These are phyloP conservation scores for Pangasius mekongensis DNA, from an alignment of 2,797 vertebrate genomes.

Conservation along the genomic window DNA sequence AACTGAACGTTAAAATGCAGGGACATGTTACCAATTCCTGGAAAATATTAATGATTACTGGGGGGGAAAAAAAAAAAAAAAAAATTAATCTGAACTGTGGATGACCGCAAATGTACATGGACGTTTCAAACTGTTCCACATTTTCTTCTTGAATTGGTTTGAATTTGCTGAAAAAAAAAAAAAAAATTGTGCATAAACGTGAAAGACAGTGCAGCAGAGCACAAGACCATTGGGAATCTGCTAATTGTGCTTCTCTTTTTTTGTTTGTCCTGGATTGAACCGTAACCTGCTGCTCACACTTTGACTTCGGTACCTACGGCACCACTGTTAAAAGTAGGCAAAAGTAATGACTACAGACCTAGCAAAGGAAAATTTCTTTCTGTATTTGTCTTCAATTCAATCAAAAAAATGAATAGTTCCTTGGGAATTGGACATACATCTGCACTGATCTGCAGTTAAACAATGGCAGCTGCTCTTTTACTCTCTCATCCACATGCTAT, in stretches of 20 bases:
- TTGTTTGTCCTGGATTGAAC: background rate
- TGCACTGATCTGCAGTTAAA: background rate
- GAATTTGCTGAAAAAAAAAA: background rate
- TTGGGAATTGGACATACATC: background rate
- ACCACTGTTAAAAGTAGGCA: background rate
- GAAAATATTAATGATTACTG: conserved; percentile 33
- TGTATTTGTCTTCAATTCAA: background rate
- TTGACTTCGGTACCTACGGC: background rate
- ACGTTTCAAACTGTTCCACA: background rate
- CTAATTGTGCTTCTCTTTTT: background rate
- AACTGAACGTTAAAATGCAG: conserved; percentile 30
- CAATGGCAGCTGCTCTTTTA: background rate
- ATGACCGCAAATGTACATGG: background rate
- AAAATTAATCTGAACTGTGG: background rate
- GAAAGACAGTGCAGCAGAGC: background rate
- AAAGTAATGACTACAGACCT: background rate
- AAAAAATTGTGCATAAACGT: background rate
- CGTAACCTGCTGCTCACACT: background rate
- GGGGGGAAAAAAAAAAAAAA: background rate
- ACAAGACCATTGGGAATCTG: background rate
- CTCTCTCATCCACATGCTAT: conserved; percentile 25
- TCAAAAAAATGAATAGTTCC: background rate
- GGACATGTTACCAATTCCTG: conserved; percentile 26
- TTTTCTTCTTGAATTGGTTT: background rate
- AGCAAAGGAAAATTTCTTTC: background rate